Base-by-base conservation (phyloP, 2,113 vertebrate genomes). In the Sminthopsis crassicaudata region DNA sequence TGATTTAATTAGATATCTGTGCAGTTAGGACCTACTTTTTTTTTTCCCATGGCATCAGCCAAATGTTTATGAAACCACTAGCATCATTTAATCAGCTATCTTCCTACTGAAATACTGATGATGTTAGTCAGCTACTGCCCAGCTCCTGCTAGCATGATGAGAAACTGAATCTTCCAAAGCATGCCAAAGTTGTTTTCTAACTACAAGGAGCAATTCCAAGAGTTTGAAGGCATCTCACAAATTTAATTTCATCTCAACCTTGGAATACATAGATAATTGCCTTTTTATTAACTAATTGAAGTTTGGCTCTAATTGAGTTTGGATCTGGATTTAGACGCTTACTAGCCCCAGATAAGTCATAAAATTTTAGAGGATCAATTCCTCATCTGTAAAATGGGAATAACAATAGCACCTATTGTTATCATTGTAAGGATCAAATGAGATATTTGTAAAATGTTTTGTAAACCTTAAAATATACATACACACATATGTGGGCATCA, bases 121-220 rank as follows among this genome's bases (percentile, higher is more conserved):
- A 42, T 2, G 7, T 84, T 84, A 84, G 67, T 84, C 67, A 84
- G 67, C 67, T 42, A 42, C 67, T 84, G n/a, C 67, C 67, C 67
- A 84, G 36, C 36, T 84, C 67, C 36, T 42, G 67, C 36, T 42
- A 84, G 19, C 42, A 84, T 42, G 90, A 53, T 9, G 25, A 91
- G 57, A 60, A 89, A 48, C 50, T 91, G n/a, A 50, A 84, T 10
- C 11, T 91, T 46, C 92, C 25, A 60, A n/a, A 2, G 52, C 24
- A 46, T 36, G 54, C 55, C 26, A 53, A 50, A 90, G 14, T n/a
- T 84, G 55, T 94, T 91, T 94, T 76, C 30, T 46, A 96, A 46
- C 10, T 36, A 16, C 67, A 52, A 46, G 22, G 46, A 95, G 6
- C 48, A 57, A 90, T 48, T 46, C 7, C 91, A 94, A 76, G 14